A percentile compares a stretch with the other conserved stretches of the same genome.
Conservation (phyloP, 2,113 vertebrate genomes). For the Willisornis vidua region DNA sequence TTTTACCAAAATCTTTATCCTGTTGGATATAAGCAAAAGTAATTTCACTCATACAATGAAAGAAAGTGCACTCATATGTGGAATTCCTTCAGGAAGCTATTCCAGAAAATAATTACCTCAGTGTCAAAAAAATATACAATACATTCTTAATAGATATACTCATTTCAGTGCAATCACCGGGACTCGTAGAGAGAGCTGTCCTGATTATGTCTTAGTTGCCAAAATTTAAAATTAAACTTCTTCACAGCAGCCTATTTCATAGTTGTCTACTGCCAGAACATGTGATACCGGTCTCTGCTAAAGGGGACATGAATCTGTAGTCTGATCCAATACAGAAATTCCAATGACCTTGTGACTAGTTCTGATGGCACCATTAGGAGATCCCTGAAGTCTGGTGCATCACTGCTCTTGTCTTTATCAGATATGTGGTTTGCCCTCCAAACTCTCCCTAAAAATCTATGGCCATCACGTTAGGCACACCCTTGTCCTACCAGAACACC, state of each 20-base stretch:
- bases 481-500: not conserved
- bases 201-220: not conserved
- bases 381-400: not conserved
- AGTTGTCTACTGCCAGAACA: not conserved
- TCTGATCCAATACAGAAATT: not conserved
- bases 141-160: not conserved
- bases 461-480: accelerated
- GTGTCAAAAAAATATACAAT: not conserved
- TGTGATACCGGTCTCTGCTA: not conserved
- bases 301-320: not conserved
- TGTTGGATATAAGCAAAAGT: constrained; percentile 20
- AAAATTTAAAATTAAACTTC: not conserved
- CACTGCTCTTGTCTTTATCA: not conserved
- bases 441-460: not conserved
- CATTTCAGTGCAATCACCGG: not conserved
- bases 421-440: not conserved
- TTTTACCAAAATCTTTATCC: constrained; percentile 73
- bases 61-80: not conserved
- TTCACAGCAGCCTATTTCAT: not conserved
- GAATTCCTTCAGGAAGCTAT: not conserved
- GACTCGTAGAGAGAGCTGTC: not conserved
- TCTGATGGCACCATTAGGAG: not conserved
- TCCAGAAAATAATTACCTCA: not conserved
- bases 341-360: not conserved
- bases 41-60: not conserved